Evolutionary conservation across 2,797 vertebrate genomes (phyloP), one percentile per base, ranked within the genome.

Genomic region (Xiphophorus birchmanni): DNA sequence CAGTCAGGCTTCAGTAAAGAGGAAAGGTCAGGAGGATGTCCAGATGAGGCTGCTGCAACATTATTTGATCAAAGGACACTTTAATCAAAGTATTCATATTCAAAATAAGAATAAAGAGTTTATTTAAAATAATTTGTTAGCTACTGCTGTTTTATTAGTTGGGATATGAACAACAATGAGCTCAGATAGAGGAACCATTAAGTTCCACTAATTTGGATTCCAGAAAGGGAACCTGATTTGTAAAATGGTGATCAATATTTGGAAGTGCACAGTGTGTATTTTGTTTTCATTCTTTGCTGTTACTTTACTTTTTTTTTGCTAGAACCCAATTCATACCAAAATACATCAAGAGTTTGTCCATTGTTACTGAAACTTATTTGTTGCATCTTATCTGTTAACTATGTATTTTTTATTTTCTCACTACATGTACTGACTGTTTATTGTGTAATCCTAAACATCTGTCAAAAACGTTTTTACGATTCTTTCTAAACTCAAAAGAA

Each of bases 1-100:
- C 5, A 23, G 44, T 75, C 48, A 17, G 50, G 78, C 71, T 13
- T 74, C 76, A 74, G 69, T 12, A 13, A 2, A 52, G 6, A 18
- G 35, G 29, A 81, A 80, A 85, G 82, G 83, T 87, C 80, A 80
- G 71, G 13, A 76, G 48, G 69, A 48, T 45, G 50, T 77, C 47
- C 45, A 2, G n/a, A 7, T 56, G 77, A 76, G 79, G 73, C 12
- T 72, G 13, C 69, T 45, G 69, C 42, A 72, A n/a, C 23, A 71
- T 42, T 6, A 26, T 71, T 71, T 44, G 4, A 26, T 12, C 40
- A 69, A 69, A 69, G 18, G 21, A 26, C 18, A 26, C 35, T 21
- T 23, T 40, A 37, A 21, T 40, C 5, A 47, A 47, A 15, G 45
- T 47, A 72, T 72, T 42, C 23, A 45, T 15, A 17, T 13, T 69